Evolutionary conservation across 2,888 invertebrate species (phyloP).

Genomic region (Alviniconcha strummeri): DNA sequence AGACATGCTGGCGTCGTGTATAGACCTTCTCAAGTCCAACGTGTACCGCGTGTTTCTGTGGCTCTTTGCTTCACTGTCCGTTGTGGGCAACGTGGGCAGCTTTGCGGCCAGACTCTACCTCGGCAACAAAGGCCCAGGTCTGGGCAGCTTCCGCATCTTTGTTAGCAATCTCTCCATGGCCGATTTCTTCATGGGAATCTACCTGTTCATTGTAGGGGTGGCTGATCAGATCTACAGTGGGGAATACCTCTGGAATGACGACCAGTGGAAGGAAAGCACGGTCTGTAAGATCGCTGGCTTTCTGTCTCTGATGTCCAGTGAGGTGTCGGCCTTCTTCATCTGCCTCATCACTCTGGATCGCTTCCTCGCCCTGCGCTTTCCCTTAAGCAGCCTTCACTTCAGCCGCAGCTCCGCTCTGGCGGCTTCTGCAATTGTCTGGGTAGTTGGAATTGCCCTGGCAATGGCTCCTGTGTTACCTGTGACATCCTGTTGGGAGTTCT

Average conservation of each 20-base stretch:
- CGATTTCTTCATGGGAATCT: constrained; percentile 50
- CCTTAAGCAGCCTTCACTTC: no score
- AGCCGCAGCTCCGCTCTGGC: no score
- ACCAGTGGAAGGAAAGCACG: no score
- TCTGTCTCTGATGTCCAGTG: not conserved
- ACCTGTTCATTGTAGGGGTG: constrained; percentile 16
- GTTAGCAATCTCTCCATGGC: constrained; percentile 28
- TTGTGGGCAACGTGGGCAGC: constrained; percentile 7
- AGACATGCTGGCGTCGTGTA: constrained; percentile 10
- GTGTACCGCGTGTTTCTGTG: constrained; percentile 1
- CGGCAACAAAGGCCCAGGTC: not conserved
- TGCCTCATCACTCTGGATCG: constrained; percentile 64
- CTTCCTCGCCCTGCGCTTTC: not conserved
- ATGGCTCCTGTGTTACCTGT: constrained; percentile 35
- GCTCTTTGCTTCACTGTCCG: constrained; percentile 5
- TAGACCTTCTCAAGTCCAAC: not conserved
- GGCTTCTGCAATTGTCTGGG: not conserved
- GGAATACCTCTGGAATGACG: no score
- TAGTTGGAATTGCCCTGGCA: not conserved
- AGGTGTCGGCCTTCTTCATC: constrained; percentile 70
- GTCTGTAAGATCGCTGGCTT: no score
- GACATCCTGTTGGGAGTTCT: constrained; percentile 20
- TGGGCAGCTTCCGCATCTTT: not conserved
- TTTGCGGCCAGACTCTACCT: not conserved
- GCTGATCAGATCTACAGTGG: no score